Percentiles rank a stretch among this genome's conserved stretches.
These are phyloP conservation scores for Mythimna ferrago DNA, from an alignment of 2,888 invertebrate genomes.

Conservation along the genomic window DNA sequence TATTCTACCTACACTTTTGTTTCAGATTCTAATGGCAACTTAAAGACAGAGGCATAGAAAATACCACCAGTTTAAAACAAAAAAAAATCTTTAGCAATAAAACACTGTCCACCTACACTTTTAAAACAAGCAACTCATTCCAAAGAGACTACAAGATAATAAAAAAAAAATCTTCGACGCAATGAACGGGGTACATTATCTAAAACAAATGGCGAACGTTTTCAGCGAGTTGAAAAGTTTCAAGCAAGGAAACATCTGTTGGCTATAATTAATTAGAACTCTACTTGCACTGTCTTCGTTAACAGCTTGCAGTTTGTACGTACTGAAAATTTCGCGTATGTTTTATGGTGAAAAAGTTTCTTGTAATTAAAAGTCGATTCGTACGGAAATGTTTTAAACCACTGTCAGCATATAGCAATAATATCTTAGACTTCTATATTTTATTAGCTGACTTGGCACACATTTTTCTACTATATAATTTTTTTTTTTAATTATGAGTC, in stretches of 20 bases:
- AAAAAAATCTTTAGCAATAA: background rate
- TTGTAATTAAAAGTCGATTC: constrained; percentile 5
- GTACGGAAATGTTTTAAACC: background rate
- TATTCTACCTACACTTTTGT: background rate
- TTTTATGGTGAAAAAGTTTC: constrained; percentile 25
- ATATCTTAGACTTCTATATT: too few species aligned
- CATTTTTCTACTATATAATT: too few species aligned
- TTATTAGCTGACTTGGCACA: too few species aligned
- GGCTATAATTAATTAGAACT: constrained; percentile 68
- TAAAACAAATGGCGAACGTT: constrained; percentile 57
- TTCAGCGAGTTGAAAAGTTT: constrained; percentile 55
- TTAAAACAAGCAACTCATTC: background rate
- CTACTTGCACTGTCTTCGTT: constrained; percentile 66
- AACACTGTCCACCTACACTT: constrained; percentile 9
- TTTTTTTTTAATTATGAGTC: too few species aligned
- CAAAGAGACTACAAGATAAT: background rate
- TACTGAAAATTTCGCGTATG: constrained; percentile 25
- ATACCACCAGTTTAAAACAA: background rate
- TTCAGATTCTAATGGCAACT: background rate
- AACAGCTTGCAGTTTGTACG: constrained; percentile 61
- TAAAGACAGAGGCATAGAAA: background rate
- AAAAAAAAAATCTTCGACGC: background rate
- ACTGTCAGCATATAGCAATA: background rate
- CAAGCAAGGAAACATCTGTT: constrained; percentile 62
- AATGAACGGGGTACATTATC: constrained; percentile 51